phyloP scores from a whole-genome alignment of 2,888 invertebrate genomes.

The Drymonia ruficornis region DNA sequence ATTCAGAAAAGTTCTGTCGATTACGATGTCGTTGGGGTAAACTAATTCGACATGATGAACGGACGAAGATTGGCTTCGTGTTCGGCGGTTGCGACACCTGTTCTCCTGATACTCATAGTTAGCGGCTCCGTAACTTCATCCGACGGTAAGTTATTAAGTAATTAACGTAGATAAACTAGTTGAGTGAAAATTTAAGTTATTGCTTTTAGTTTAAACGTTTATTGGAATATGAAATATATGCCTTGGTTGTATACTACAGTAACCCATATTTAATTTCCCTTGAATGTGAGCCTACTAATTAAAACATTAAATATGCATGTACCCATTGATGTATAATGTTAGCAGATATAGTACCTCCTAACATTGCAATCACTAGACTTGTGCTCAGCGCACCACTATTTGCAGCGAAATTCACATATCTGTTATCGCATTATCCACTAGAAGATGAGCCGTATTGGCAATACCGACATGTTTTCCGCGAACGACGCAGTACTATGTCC shows the following conservation, averaged over 20 bases:
- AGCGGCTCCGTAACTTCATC: constrained; percentile 62
- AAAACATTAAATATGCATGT: constrained; percentile 4
- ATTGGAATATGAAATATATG: background rate
- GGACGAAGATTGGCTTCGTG: constrained; percentile 61
- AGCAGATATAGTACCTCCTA: no score
- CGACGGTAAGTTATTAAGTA: constrained; percentile 68
- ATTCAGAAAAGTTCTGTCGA: constrained; percentile 63
- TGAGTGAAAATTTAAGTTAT: background rate
- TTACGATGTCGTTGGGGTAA: constrained; percentile 70
- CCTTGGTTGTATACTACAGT: background rate
- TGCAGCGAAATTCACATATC: no score
- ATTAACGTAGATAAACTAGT: constrained; percentile 1
- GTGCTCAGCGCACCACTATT: no score
- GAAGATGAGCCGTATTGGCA: no score
- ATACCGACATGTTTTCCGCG: no score
- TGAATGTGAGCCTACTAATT: background rate
- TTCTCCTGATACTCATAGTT: constrained; percentile 61
- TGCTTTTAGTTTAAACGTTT: background rate
- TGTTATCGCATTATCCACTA: no score
- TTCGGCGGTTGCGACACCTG: constrained; percentile 53
- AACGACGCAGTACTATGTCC: no score
- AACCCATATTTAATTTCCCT: background rate
- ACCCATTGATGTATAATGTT: no score
- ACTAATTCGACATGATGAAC: constrained; percentile 68
- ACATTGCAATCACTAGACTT: no score